Conservation (phyloP, 2,888 invertebrate species). For the Drosophila acutilabella region DNA sequence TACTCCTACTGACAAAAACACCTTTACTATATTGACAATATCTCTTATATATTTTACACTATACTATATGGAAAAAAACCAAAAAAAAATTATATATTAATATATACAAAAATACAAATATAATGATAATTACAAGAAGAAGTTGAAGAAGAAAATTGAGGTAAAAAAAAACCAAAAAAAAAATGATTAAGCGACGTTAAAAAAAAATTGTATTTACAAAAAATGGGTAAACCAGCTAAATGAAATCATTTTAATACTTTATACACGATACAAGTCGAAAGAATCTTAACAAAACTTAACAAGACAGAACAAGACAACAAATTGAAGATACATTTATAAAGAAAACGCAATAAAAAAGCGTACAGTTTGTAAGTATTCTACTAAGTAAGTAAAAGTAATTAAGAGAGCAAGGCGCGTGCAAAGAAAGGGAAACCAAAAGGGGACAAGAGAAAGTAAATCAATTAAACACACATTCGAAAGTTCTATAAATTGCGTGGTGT, state of each 20-base stretch:
- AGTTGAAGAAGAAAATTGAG: constrained; percentile 26
- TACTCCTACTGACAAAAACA: constrained; percentile 80
- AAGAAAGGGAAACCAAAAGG: not conserved
- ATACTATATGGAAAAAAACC: constrained; percentile 79
- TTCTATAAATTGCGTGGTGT: constrained; percentile 31
- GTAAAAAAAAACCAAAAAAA: constrained; percentile 10
- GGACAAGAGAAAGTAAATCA: constrained; percentile 45
- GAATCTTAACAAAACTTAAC: constrained; percentile 58
- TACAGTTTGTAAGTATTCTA: constrained; percentile 77
- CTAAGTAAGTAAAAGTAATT: constrained; percentile 72
- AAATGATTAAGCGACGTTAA: constrained; percentile 56
- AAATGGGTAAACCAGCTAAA: constrained; percentile 70
- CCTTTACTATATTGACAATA: constrained; percentile 85
- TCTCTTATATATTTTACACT: constrained; percentile 85
- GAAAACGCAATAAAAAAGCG: constrained; percentile 54
- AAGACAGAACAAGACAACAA: constrained; percentile 55
- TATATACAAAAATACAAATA: constrained; percentile 66
- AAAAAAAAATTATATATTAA: constrained; percentile 77
- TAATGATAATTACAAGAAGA: constrained; percentile 33
- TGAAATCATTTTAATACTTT: constrained; percentile 82
- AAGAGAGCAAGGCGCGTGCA: constrained; percentile 37
- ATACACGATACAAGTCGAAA: constrained; percentile 75
- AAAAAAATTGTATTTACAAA: constrained; percentile 80
- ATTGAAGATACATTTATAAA: constrained; percentile 67
- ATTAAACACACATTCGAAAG: constrained; percentile 53